phyloP scores from a whole-genome alignment of 2,797 vertebrate species.

The Sylvilagus floridanus region DNA sequence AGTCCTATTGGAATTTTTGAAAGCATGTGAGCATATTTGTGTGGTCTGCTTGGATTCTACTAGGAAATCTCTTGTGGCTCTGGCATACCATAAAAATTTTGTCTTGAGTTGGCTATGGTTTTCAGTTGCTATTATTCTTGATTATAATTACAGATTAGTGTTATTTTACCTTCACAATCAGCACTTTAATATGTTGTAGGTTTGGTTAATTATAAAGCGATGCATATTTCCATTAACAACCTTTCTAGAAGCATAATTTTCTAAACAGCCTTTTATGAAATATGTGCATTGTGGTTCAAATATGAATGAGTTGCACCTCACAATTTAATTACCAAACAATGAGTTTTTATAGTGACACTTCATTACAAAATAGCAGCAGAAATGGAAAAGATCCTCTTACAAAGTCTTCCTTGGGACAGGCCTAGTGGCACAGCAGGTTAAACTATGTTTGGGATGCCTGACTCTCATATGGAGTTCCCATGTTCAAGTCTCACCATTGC shows the following conservation, averaged over 20 bases:
- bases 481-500: too few species aligned
- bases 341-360: background rate
- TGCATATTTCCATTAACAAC: constrained; percentile 75
- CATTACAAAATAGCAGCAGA: background rate
- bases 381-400: constrained; percentile 2
- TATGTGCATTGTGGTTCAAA: constrained; percentile 33
- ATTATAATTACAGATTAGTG: constrained; percentile 82
- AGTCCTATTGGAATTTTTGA: background rate
- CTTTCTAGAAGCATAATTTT: constrained; percentile 58
- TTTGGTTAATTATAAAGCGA: constrained; percentile 80
- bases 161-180: constrained; percentile 80
- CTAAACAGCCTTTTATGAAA: constrained; percentile 44
- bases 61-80: constrained; percentile 24
- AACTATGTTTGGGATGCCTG: too few species aligned
- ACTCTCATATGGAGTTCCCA: too few species aligned
- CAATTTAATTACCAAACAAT: constrained; percentile 8
- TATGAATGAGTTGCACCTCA: constrained; percentile 59
- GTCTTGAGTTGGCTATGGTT: constrained; percentile 63
- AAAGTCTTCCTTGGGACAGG: background rate
- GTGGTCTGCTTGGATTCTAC: constrained; percentile 39
- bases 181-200: constrained; percentile 79
- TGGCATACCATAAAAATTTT: constrained; percentile 40
- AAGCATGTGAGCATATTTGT: background rate
- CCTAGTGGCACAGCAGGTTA: too few species aligned
- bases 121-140: constrained; percentile 73